Conservation (phyloP, 2,113 vertebrate species). For the Carollia perspicillata region DNA sequence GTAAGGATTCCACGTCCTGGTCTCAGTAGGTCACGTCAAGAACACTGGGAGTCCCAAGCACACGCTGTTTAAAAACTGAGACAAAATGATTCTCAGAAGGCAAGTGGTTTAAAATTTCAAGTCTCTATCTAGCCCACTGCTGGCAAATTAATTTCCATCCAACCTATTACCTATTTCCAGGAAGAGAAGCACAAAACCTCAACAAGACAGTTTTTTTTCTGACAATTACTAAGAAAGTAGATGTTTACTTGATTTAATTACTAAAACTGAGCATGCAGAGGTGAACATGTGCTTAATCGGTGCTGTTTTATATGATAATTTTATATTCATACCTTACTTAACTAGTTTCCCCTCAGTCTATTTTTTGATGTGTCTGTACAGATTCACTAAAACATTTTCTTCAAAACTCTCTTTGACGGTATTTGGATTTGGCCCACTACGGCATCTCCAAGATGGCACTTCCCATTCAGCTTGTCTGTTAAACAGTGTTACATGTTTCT, state of each 20-base stretch:
- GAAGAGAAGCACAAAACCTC: neutral
- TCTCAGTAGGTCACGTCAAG: neutral
- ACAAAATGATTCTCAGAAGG: neutral
- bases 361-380: neutral
- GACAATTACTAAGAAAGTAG: neutral
- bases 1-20: neutral
- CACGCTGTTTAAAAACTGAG: neutral
- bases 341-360: neutral
- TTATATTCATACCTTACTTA: neutral
- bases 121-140: neutral
- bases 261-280: neutral
- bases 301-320: neutral
- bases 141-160: neutral
- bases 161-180: neutral
- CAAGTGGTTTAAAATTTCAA: neutral
- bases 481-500: neutral
- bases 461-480: neutral
- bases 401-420: neutral
- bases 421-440: neutral
- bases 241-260: neutral
- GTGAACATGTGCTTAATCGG: neutral
- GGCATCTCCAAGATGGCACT: neutral
- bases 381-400: neutral
- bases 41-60: neutral
- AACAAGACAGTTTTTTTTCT: neutral